Percentiles rank a stretch among this genome's conserved stretches.
Evolutionary conservation across 2,797 vertebrate genomes (phyloP).

Genomic region (Denticeps clupeoides): DNA sequence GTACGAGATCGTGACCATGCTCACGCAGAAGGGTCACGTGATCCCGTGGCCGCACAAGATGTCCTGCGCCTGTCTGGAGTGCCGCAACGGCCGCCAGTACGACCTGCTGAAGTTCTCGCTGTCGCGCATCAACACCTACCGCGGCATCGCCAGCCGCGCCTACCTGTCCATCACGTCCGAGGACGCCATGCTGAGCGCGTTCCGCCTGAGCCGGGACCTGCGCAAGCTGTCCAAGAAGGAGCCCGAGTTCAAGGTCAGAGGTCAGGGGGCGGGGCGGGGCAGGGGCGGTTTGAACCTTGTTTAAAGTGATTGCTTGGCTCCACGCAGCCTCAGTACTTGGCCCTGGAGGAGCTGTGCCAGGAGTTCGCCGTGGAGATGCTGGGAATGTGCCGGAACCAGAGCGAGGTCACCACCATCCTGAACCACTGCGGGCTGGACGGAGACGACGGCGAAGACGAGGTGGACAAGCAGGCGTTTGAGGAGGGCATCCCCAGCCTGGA

Average conservation of each 20-base stretch:
- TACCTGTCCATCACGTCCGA: slow-evolving; percentile 76
- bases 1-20: slow-evolving; percentile 78
- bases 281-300: no score
- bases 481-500: slow-evolving; percentile 80
- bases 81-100: slow-evolving; percentile 74
- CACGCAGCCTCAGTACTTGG: slow-evolving; percentile 80
- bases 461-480: slow-evolving; percentile 70
- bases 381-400: slow-evolving; percentile 87
- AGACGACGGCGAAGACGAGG: slow-evolving; percentile 49
- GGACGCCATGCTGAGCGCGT: slow-evolving; percentile 78
- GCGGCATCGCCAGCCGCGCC: slow-evolving; percentile 77
- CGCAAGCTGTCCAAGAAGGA: slow-evolving; percentile 76
- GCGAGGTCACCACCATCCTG: slow-evolving; percentile 77
- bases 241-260: slow-evolving; percentile 75
- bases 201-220: slow-evolving; percentile 75
- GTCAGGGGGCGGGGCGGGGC: no score
- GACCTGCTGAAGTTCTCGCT: slow-evolving; percentile 86
- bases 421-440: slow-evolving; percentile 72
- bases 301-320: neutral
- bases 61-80: slow-evolving; percentile 79
- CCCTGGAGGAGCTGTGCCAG: slow-evolving; percentile 71
- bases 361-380: slow-evolving; percentile 81
- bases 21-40: slow-evolving; percentile 72
- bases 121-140: slow-evolving; percentile 86
- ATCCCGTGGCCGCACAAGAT: slow-evolving; percentile 77